These are phyloP conservation scores for Avahi laniger DNA, from an alignment of 2,797 vertebrate genomes.

Conservation along the genomic window DNA sequence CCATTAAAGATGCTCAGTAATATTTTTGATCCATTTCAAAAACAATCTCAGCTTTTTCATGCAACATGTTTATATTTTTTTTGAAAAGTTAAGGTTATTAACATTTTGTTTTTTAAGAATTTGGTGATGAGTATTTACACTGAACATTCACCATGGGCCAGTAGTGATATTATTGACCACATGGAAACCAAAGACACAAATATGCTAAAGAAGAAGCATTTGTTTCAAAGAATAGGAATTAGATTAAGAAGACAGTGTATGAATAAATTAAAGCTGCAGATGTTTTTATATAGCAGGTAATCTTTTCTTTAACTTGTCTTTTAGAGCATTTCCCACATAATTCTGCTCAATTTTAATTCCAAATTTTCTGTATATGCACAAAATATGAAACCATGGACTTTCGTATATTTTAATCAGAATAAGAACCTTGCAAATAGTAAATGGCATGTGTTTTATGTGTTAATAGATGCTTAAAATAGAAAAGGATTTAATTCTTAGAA, in stretches of 20 bases:
- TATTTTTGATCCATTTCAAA: not conserved
- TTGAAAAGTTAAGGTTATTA: no score
- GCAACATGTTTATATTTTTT: not conserved
- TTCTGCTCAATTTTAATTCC: not conserved
- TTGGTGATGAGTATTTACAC: not conserved
- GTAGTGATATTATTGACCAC: not conserved
- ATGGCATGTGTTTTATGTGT: not conserved
- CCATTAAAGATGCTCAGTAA: not conserved
- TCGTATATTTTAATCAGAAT: not conserved
- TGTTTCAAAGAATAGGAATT: not conserved
- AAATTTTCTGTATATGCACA: not conserved
- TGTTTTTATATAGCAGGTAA: no score
- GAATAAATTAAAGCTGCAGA: not conserved
- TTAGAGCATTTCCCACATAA: not conserved
- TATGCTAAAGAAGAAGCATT: not conserved
- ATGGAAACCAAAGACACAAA: not conserved
- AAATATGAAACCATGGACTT: not conserved
- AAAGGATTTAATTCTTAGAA: not conserved
- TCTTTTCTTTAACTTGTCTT: not conserved
- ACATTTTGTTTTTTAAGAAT: not conserved
- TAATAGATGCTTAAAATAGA: not conserved
- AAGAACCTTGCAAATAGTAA: not conserved
- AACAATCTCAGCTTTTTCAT: not conserved
- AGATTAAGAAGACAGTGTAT: not conserved
- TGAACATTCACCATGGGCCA: not conserved